Conservation (phyloP, 2,113 vertebrate species). For the Tricholaema leucomelas region DNA sequence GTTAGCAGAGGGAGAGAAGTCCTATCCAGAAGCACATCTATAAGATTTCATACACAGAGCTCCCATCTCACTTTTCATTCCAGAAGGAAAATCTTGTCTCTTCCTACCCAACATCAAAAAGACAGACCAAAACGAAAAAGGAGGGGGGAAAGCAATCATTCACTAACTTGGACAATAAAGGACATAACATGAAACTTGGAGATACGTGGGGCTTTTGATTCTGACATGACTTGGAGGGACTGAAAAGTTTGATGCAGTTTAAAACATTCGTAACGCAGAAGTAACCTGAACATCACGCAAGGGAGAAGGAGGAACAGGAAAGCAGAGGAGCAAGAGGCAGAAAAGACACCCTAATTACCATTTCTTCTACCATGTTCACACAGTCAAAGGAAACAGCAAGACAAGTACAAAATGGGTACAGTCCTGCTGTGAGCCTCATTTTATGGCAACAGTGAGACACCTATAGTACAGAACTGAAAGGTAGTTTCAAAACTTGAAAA, state of each 20-base stretch:
- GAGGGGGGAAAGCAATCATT: too few species aligned
- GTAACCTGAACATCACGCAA: background rate
- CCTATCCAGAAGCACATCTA: background rate
- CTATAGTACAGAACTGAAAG: slow-evolving; percentile 48
- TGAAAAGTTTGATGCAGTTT: background rate
- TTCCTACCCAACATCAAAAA: background rate
- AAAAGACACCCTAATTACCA: background rate
- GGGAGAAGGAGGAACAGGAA: background rate
- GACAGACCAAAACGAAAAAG: too few species aligned
- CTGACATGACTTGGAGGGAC: accelerated
- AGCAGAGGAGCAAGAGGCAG: background rate
- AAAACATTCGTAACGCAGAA: background rate
- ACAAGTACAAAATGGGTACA: background rate
- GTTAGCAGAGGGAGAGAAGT: background rate
- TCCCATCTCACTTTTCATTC: background rate
- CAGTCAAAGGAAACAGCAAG: background rate
- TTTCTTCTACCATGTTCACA: background rate
- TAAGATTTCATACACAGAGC: background rate
- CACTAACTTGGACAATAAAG: background rate
- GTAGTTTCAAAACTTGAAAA: background rate
- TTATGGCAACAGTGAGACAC: slow-evolving; percentile 59
- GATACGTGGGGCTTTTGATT: background rate
- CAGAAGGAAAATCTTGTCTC: background rate
- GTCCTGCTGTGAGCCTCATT: background rate
- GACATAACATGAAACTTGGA: background rate